Percentiles rank a stretch among this genome's conserved stretches.
phyloP scores from a whole-genome alignment of 2,888 invertebrate species.

The Anoncus sp. region DNA sequence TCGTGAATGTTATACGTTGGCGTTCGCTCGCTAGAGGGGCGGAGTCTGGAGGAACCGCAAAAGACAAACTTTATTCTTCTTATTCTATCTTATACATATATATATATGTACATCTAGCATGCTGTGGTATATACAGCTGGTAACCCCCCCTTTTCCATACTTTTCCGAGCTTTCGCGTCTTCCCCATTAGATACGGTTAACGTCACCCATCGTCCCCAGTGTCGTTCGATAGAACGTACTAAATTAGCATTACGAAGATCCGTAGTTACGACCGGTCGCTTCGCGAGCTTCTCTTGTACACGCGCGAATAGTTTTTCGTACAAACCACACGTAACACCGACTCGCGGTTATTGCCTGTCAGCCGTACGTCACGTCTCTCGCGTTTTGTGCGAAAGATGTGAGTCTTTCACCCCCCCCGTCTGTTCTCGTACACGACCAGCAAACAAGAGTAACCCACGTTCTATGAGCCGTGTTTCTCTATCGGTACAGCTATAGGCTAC shows the following conservation, averaged over 20 bases:
- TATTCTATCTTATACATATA: conserved; percentile 20
- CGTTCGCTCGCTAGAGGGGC: conserved; percentile 35
- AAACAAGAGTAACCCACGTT: conserved; percentile 31
- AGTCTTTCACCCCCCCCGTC: conserved; percentile 43
- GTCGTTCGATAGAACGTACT: conserved; percentile 72
- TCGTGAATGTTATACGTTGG: conserved; percentile 64
- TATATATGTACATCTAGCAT: conserved; percentile 7
- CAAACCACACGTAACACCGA: conserved; percentile 53
- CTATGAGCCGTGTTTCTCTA: conserved; percentile 15
- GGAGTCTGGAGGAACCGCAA: conserved; percentile 39
- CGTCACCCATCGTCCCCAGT: conserved; percentile 64
- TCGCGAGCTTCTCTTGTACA: conserved; percentile 44
- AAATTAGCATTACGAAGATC: conserved; percentile 81
- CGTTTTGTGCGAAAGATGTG: conserved; percentile 55
- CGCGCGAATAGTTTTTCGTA: conserved; percentile 58
- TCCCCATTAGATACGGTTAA: conserved; percentile 78
- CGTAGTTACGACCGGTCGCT: conserved; percentile 74
- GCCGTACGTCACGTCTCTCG: conserved; percentile 66
- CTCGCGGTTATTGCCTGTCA: conserved; percentile 70
- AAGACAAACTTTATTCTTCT: conserved; percentile 49
- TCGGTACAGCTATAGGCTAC: conserved; percentile 25
- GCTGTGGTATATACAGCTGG: background rate
- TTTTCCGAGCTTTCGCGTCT: conserved; percentile 65
- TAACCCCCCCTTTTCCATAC: conserved; percentile 63
- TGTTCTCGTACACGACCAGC: conserved; percentile 14